Evolutionary conservation across 2,888 invertebrate species (phyloP).

Genomic region (Hypomecis atomaria): DNA sequence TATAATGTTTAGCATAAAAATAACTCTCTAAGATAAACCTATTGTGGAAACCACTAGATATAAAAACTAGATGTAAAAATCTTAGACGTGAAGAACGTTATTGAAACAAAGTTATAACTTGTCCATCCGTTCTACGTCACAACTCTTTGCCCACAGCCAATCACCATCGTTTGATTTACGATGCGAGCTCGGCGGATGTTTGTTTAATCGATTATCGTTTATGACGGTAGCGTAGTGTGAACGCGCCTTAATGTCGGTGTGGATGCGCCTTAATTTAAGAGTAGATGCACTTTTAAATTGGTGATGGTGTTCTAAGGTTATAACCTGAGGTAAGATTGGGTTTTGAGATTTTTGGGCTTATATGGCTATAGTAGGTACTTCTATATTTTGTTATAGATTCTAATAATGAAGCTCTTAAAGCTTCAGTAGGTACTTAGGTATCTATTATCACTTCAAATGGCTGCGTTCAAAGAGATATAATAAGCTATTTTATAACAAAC

Average conservation of each 20-base stretch:
- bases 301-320: neutral
- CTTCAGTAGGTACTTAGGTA: no score
- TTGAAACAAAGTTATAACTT: no score
- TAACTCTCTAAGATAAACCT: no score
- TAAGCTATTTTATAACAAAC: no score
- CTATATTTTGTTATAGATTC: no score
- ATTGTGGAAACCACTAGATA: no score
- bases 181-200: conserved; percentile 74
- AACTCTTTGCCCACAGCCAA: conserved; percentile 63
- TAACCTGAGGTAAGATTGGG: conserved; percentile 5
- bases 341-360: neutral
- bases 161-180: conserved; percentile 77
- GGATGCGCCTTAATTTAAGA: conserved; percentile 32
- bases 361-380: no score
- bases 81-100: neutral
- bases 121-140: conserved; percentile 14
- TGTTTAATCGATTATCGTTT: conserved; percentile 79
- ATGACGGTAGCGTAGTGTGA: conserved; percentile 64
- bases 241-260: conserved; percentile 35
- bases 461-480: no score
- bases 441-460: no score
- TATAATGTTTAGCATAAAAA: no score
- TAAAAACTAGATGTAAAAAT: no score
- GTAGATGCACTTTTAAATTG: conserved; percentile 34
- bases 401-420: no score